A percentile compares a stretch with the other conserved stretches of the same genome.
Evolutionary conservation across 30 jellyfish, hydroid and myxozoan species (phyloP).

Genomic region (Hydra vulgaris): DNA sequence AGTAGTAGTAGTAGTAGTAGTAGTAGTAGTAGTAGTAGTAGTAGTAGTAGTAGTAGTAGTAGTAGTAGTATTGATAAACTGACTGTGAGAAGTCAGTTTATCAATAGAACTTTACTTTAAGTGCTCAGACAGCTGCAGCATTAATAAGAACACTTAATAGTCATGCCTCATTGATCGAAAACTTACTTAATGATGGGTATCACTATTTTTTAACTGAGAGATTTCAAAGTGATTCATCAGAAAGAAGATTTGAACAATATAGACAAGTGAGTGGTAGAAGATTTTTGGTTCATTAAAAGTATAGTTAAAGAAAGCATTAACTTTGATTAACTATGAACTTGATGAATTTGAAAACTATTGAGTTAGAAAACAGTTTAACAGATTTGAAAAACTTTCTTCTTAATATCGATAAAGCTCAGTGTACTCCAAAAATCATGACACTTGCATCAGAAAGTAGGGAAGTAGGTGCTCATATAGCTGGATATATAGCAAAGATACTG

Average conservation of each 20-base stretch:
- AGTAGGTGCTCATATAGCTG: conserved; percentile 2
- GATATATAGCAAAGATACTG: neutral
- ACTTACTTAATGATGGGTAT: conserved; percentile 11
- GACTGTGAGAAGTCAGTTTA: too few species aligned
- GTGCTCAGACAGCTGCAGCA: conserved; percentile 3
- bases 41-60: too few species aligned
- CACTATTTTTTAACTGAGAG: neutral
- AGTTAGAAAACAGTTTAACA: neutral
- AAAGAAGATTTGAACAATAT: conserved; percentile 10
- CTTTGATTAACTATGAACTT: neutral
- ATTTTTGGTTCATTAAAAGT: neutral
- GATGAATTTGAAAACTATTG: neutral
- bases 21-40: too few species aligned
- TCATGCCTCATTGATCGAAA: conserved; percentile 14
- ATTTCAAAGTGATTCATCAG: conserved; percentile 16
- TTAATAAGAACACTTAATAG: neutral
- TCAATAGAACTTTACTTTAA: neutral
- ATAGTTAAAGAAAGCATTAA: neutral
- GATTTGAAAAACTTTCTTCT: neutral
- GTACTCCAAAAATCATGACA: neutral
- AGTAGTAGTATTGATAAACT: too few species aligned
- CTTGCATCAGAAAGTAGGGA: neutral
- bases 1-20: too few species aligned
- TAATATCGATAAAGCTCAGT: neutral
- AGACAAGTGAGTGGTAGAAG: conserved; percentile 20